Evolutionary conservation across 2,113 vertebrate genomes (phyloP).

Genomic region (Alethe diademata): DNA sequence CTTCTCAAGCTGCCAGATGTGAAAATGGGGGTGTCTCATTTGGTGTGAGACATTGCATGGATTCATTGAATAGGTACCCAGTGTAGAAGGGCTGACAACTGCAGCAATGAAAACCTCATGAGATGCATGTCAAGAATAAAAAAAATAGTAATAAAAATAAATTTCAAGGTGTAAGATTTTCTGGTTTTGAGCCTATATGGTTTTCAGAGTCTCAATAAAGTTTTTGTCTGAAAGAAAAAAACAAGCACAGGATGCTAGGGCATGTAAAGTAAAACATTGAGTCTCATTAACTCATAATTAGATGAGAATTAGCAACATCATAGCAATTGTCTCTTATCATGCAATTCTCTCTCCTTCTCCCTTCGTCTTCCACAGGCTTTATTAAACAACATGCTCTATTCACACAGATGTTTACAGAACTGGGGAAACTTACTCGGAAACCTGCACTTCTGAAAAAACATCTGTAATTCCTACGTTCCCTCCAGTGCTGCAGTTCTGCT

Average conservation of each 20-base stretch:
- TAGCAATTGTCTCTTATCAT: neutral
- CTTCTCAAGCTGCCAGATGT: neutral
- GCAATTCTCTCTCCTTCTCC: neutral
- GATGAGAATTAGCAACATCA: neutral
- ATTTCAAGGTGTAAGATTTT: neutral
- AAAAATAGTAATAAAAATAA: neutral
- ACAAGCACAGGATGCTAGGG: neutral
- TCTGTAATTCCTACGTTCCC: neutral
- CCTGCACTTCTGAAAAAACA: neutral
- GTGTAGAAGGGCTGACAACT: neutral
- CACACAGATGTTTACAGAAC: neutral
- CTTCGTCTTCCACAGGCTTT: neutral
- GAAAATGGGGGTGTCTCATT: neutral
- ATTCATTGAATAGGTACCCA: neutral
- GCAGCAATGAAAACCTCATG: neutral
- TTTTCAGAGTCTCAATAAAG: neutral
- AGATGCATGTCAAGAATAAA: neutral
- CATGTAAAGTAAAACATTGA: neutral
- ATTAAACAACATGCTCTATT: neutral
- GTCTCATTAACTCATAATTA: neutral
- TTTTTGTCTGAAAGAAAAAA: neutral
- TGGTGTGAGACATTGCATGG: neutral
- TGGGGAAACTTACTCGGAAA: neutral
- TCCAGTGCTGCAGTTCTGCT: neutral
- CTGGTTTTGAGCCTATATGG: neutral